Evolutionary conservation across 2,797 vertebrate species (phyloP), one percentile per base, ranked within the genome.

Genomic region (Ambastaia sidthimunki): DNA sequence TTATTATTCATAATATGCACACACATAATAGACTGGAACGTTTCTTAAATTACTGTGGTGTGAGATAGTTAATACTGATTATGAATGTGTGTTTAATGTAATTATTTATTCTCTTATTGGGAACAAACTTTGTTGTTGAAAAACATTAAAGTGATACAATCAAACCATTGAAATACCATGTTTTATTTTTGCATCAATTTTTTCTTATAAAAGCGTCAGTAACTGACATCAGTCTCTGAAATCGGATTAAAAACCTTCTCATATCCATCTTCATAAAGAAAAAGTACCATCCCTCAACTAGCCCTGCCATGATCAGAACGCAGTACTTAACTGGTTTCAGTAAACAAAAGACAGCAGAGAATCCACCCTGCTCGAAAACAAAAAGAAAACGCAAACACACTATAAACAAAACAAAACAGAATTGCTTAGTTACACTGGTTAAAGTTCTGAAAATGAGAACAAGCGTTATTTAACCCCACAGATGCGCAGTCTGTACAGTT

Each of bases 191-290:
- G 74, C 75, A 63, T 47, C 67, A 82, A 71, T 82, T 62, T 18
- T 87, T 89, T 89, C 85, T 88, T 81, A 88, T 85, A 93, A 89
- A 93, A 91, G 85, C 90, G 92, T 93, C 93, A 93, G 91, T 93
- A 93, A 93, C 92, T 93, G 93, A 93, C 92, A 89, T 91, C 87
- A 92, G 90, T 90, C 73, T 86, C 91, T 90, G 87, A 90, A 87
- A 86, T 88, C 89, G 89, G 86, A 84, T 85, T 87, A 86, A 76
- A 81, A 78, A 84, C 89, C 85, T 88, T 91, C 85, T 91, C 85
- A 89, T 72, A 90, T 91, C 84, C 87, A 90, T 89, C 83, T 91
- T 54, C 90, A 90, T 91, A 88, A 80, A 74, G 80, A 88, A 85
- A 85, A 86, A 90, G 92, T 94, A 94, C 93, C 93, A 91, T 92